Percentiles rank a stretch among this genome's conserved stretches.
Conservation (phyloP, 2,113 vertebrate genomes). For the Suncus etruscus region DNA sequence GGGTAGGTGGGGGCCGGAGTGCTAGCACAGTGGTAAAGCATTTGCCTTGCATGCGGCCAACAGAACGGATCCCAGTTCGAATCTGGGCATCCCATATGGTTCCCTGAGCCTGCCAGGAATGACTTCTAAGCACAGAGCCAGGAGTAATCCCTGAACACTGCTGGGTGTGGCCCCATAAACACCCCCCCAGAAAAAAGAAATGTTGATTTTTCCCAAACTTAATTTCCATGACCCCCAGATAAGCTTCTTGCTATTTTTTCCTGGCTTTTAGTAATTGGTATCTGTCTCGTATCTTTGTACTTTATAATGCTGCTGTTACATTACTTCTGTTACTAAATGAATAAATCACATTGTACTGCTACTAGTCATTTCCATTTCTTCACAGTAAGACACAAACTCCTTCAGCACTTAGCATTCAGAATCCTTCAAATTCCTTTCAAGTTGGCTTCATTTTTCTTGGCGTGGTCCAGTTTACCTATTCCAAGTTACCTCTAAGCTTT, state of each 20-base stretch:
- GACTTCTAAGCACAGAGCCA: too few species aligned
- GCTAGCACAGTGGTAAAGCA: too few species aligned
- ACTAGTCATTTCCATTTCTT: background rate
- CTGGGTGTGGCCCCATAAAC: too few species aligned
- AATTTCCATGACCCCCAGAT: background rate
- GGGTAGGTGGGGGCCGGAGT: too few species aligned
- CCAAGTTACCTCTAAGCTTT: background rate
- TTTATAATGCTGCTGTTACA: background rate
- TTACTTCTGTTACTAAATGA: constrained; percentile 17
- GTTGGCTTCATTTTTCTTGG: background rate
- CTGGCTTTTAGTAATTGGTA: background rate
- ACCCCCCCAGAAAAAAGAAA: background rate
- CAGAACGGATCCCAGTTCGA: too few species aligned
- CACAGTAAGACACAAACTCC: constrained; percentile 10
- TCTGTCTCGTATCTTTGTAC: background rate
- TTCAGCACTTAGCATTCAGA: constrained; percentile 3
- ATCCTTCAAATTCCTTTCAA: background rate
- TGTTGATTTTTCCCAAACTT: background rate
- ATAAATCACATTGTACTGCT: background rate
- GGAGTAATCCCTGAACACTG: too few species aligned
- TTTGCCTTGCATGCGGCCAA: too few species aligned
- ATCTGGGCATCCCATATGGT: too few species aligned
- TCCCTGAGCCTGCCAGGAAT: too few species aligned
- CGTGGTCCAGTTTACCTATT: background rate
- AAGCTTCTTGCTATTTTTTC: constrained; percentile 45